Evolutionary conservation across 37 sponge, comb jelly and placozoan genomes (phyloP), one percentile per base, ranked within the genome.

Genomic region (Spongia lamella): DNA sequence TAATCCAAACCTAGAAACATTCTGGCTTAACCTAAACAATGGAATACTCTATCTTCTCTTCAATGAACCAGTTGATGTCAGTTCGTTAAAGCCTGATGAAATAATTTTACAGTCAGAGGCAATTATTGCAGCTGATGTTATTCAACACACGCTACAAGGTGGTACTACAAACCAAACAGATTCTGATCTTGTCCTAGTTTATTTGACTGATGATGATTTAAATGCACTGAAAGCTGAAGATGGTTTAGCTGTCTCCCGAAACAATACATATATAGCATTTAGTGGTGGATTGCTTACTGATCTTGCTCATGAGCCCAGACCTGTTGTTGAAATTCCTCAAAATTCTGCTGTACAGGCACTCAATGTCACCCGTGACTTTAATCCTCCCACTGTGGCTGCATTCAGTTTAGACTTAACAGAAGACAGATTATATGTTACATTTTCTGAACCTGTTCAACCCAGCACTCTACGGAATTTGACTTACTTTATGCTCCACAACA

Each of bases 361-460:
- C 16, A 72, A 38, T 2, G 66, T 82, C 20, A 32, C 81, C 19
- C 25, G 49, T 57, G 89, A 88, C 53, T 49, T 64, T 4, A 91
- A 80, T 54, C 80, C 79, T 20, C 96, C 96, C 20, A 31, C 7
- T 3, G 55, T 95, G 22, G 68, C 29, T 27, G 82, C 75, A 38
- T 95, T 88, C 43, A 77, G 83, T 65, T 83, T 95, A 9, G 89
- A 90, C 47, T 58, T 95, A 13, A 81, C 56, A 26, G 27, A 56
- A 6, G 89, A 91, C 49, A 58, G 61, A n/a, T 52, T 95, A 66
- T 61, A 83, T 6, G 86, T 95, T 22, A 80, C 71, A 1, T 95
- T 91, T 63, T 52, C 85, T 75, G 96, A 95, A 51, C 96, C 96
- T 37, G 82, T 95, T 1, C 61, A 75, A 31, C 51, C 83, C 38